A percentile compares a stretch with the other conserved stretches of the same genome.
Conservation (phyloP, 1,140 invertebrate genomes). For the Phymorhynchus buccinoides region DNA sequence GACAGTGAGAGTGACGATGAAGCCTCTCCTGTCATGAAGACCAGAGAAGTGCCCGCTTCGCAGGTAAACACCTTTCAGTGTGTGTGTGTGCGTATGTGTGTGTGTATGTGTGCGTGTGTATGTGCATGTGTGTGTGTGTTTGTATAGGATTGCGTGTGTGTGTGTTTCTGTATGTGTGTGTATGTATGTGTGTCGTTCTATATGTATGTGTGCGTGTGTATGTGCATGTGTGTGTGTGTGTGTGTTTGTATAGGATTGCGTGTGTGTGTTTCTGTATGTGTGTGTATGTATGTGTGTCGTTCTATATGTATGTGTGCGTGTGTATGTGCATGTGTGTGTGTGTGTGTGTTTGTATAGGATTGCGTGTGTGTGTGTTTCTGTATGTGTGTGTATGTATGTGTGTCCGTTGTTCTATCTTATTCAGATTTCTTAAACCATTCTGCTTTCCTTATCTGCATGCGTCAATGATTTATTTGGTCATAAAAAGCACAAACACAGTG, state of each 20-base stretch:
- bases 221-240: background rate
- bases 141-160: background rate
- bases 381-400: background rate
- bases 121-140: background rate
- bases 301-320: background rate
- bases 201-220: background rate
- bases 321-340: background rate
- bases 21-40: conserved; percentile 41
- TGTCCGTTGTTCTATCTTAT: too few species aligned
- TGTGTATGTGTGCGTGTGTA: conserved; percentile 2
- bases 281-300: background rate
- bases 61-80: conserved; percentile 26
- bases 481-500: too few species aligned
- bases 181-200: too few species aligned
- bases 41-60: conserved; percentile 43
- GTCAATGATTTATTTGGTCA: too few species aligned
- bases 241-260: too few species aligned
- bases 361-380: background rate
- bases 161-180: too few species aligned
- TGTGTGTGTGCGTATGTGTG: background rate
- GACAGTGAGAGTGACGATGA: conserved; percentile 51
- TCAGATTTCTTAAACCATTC: too few species aligned
- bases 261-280: background rate
- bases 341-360: too few species aligned
- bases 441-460: too few species aligned